These are phyloP conservation scores for Saccopteryx leptura DNA, from an alignment of 2,113 vertebrate genomes.

Conservation along the genomic window DNA sequence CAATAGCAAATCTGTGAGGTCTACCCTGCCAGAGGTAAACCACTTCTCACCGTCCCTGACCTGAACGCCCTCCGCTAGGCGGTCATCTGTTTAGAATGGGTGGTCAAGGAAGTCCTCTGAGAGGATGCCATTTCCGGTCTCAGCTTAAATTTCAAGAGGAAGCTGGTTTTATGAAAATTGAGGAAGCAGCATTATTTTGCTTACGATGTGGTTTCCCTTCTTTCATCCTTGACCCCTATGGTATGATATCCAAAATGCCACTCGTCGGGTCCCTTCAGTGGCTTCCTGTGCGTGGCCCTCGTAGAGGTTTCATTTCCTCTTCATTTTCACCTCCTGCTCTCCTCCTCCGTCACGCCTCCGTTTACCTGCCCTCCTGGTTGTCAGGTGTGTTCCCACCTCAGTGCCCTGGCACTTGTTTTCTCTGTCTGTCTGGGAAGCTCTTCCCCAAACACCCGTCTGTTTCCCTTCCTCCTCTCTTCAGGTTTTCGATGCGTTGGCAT, in stretches of 20 bases:
- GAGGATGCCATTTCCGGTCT: conserved; percentile 16
- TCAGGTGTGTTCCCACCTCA: neutral
- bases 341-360: neutral
- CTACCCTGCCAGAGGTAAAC: neutral
- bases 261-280: neutral
- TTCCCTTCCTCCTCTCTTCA: neutral
- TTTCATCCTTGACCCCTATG: neutral
- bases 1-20: neutral
- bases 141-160: conserved; percentile 40
- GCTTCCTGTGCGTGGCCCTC: neutral
- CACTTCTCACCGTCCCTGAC: neutral
- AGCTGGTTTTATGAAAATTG: conserved; percentile 27
- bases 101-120: conserved; percentile 8
- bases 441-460: neutral
- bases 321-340: neutral
- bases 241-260: conserved; percentile 50
- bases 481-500: neutral
- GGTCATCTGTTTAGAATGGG: neutral
- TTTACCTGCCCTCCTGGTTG: neutral
- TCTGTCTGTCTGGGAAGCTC: neutral
- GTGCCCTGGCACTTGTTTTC: neutral
- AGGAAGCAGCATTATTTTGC: conserved; percentile 23
- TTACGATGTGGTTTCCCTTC: conserved; percentile 24
- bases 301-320: neutral
- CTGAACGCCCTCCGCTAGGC: neutral